Evolutionary conservation across 2,113 vertebrate genomes (phyloP).

Genomic region (Holacanthus passer): DNA sequence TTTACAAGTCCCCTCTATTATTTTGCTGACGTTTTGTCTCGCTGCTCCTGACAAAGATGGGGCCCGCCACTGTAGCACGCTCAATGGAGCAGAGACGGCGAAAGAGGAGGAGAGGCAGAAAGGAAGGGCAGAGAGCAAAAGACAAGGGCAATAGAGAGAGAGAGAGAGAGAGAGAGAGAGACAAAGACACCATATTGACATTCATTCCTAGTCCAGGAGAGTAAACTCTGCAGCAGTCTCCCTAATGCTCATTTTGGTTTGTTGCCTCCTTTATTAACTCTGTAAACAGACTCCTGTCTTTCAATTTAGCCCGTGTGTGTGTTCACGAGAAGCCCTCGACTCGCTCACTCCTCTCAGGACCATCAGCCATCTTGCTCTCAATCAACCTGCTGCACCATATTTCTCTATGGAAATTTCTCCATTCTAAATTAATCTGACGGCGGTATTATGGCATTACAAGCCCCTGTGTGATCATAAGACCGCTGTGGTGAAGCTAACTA

Average conservation of each 20-base stretch:
- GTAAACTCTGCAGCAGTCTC: conserved; percentile 49
- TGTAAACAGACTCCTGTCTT: conserved; percentile 57
- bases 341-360: conserved; percentile 14
- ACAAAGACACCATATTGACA: conserved; percentile 52
- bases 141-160: conserved; percentile 52
- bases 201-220: conserved; percentile 43
- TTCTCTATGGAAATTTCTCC: conserved; percentile 13
- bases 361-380: conserved; percentile 56
- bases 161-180: conserved; percentile 20
- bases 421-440: not conserved
- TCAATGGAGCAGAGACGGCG: conserved; percentile 61
- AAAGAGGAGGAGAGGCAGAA: conserved; percentile 12
- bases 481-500: not conserved
- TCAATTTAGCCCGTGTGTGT: conserved; percentile 31
- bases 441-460: not conserved
- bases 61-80: conserved; percentile 50
- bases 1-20: conserved; percentile 73
- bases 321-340: conserved; percentile 2
- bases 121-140: conserved; percentile 41
- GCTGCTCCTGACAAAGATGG: conserved; percentile 63
- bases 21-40: conserved; percentile 71
- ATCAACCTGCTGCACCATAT: conserved; percentile 20
- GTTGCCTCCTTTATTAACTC: conserved; percentile 69
- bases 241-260: conserved; percentile 58
- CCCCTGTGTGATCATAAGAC: not conserved